Conservation (phyloP, 2,888 invertebrate genomes). For the Archaeoteleia sp. region DNA sequence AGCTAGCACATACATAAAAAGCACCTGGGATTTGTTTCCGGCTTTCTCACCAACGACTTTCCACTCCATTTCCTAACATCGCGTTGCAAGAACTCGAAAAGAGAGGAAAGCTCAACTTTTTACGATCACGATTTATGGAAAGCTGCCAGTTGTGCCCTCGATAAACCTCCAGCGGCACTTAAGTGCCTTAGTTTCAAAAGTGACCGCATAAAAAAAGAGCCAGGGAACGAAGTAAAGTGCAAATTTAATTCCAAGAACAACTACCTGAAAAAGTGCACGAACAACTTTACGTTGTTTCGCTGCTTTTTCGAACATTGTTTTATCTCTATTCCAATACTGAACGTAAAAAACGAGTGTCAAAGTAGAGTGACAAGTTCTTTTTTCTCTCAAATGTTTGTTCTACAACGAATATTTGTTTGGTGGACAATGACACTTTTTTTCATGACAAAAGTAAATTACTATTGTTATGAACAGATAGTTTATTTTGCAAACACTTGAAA, state of each 20-base stretch:
- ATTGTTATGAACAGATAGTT: no score
- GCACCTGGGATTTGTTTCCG: conserved; percentile 45
- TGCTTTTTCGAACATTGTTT: background rate
- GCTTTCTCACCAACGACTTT: conserved; percentile 39
- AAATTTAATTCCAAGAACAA: conserved; percentile 16
- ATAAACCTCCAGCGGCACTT: conserved; percentile 34
- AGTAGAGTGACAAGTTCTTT: no score
- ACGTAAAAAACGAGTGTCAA: no score
- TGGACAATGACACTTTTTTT: no score
- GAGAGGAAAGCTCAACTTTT: conserved; percentile 44
- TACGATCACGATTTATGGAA: conserved; percentile 45
- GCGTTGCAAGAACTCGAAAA: conserved; percentile 13
- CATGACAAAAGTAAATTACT: no score
- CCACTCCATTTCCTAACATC: conserved; percentile 20
- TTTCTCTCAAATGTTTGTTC: no score
- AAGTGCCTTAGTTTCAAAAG: conserved; percentile 31
- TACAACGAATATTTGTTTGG: no score
- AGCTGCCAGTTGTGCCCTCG: conserved; percentile 33
- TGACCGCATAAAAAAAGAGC: conserved; percentile 18
- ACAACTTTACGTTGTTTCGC: background rate
- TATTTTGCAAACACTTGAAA: no score
- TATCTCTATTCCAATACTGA: no score
- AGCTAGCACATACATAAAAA: conserved; percentile 35
- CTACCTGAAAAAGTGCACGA: background rate
- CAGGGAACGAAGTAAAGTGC: conserved; percentile 3